Evolutionary conservation across 2,113 vertebrate species (phyloP), one percentile per base, ranked within the genome.

Genomic region (Myotis brandtii): DNA sequence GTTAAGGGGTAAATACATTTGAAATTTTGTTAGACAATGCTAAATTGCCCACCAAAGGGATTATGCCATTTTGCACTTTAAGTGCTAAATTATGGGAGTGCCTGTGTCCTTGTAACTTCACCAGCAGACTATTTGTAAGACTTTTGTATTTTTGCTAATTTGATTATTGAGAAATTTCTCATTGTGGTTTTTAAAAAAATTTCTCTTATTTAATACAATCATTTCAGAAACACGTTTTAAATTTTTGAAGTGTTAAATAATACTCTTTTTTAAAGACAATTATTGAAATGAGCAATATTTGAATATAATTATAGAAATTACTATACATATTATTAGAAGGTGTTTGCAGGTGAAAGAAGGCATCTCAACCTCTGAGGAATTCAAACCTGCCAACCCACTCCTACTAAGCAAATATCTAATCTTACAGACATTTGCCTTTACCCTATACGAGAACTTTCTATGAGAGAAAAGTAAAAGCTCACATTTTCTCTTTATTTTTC

Each of bases 191-290:
- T 95, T 40, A 18, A 87, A 46, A 59, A 59, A 25, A 9, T 92
- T 95, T 90, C n/a, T 96, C 34, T 88, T 73, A 73, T 93, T 93
- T 95, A 90, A 64, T 6, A 81, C 92, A 93, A 73, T 87, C 72
- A 86, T 67, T 89, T 77, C 80, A 94, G 50, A 95, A 95, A 93
- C 6, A 40, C 32, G 76, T 52, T 56, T 92, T 77, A 66, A 76
- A 85, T 40, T 95, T 95, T 67, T 77, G 59, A 87, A 92, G 56
- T 87, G 7, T 84, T 91, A 92, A 90, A 13, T 79, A 56, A 56
- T 92, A 84, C 5, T 52, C 23, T 43, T 96, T 50, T 86, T 89
- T 79, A 70, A 83, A 75, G 59, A 72, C 14, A 93, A 8, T 84
- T 81, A 69, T 70, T 88, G 43, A 95, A 73, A 76, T 91, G n/a